These are phyloP conservation scores for Myanophis thanlyinensis DNA, from an alignment of 2,113 vertebrate genomes.

Conservation along the genomic window DNA sequence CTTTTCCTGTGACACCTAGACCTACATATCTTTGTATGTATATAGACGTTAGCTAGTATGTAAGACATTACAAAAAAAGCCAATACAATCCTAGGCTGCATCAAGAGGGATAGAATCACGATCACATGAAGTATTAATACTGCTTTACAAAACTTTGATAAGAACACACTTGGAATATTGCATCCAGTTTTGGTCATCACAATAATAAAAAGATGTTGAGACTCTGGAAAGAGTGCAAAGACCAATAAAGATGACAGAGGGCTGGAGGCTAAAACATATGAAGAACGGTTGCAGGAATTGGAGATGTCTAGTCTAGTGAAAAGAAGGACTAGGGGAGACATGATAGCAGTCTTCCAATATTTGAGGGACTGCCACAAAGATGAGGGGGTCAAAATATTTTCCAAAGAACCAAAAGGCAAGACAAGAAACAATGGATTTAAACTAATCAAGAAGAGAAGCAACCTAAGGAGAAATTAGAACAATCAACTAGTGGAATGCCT, in stretches of 20 bases:
- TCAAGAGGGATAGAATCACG: not conserved
- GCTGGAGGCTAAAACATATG: not conserved
- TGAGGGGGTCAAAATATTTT: not conserved
- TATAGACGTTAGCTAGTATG: not conserved
- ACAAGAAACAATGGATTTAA: not conserved
- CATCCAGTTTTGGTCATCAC: not conserved
- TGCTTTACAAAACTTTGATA: not conserved
- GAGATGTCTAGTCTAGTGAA: not conserved
- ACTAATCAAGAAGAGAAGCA: not conserved
- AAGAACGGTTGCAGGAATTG: not conserved
- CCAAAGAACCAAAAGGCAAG: not conserved
- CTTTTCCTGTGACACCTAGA: too few species aligned
- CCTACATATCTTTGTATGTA: too few species aligned
- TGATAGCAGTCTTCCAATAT: not conserved
- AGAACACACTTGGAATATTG: not conserved
- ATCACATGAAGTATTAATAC: not conserved
- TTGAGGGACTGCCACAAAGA: not conserved
- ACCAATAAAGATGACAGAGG: not conserved
- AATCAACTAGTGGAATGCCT: not conserved
- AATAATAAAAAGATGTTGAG: not conserved
- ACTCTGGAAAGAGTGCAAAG: not conserved
- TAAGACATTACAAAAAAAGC: not conserved
- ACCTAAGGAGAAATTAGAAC: not conserved
- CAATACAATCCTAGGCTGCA: not conserved
- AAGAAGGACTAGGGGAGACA: not conserved